Base-by-base conservation (phyloP, 2,888 invertebrate genomes). In the Eilema depressum region DNA sequence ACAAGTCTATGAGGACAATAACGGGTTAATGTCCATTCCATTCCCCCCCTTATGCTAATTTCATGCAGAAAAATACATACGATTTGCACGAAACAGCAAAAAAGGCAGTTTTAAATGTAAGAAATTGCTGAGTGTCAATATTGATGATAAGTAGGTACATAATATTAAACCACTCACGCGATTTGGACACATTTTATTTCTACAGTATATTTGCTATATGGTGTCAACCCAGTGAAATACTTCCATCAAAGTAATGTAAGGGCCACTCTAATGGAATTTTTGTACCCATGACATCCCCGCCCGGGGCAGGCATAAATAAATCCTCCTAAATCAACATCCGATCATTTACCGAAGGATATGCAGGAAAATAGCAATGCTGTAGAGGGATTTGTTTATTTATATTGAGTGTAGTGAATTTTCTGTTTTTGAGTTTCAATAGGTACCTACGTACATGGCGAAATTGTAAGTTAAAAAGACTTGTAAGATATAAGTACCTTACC, bases 271-370 rank as follows among this genome's bases (percentile, higher is more conserved):
- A 82, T 82, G 83, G 80, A 82, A 70, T 81, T 75, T 76, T 69
- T 63, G 68, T 65, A 68, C 8, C 70, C 66, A 53, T 74, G 74
- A 72, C 83, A 71, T 75, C 79, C 79, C 63, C 47, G 77, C 83
- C 69, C 69, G 60, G 57, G 77, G 81, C 75, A 41, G 17, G 72
- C 75, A 79, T 81, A 82, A 80, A 81, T 80, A 82, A 79, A 79
- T 83, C 77, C 73, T 53, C 81, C 83, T 83, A 81, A 83, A 76
- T 81, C 81, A 81, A 82, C 82, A 81, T 75, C 66, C 75, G 41
- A 20, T 62, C 73, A 63, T 74, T 78, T 73, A 72, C 70, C 56
- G 57, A 81, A 53, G 63, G 70, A 68, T 67, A 64, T 69, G 47
- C 65, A 60, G 68, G 71, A 79, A 77, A 77, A 69, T 73, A 17